These are phyloP conservation scores for Rhinopomastus cyanomelas DNA, from an alignment of 2,113 vertebrate genomes.

Conservation along the genomic window DNA sequence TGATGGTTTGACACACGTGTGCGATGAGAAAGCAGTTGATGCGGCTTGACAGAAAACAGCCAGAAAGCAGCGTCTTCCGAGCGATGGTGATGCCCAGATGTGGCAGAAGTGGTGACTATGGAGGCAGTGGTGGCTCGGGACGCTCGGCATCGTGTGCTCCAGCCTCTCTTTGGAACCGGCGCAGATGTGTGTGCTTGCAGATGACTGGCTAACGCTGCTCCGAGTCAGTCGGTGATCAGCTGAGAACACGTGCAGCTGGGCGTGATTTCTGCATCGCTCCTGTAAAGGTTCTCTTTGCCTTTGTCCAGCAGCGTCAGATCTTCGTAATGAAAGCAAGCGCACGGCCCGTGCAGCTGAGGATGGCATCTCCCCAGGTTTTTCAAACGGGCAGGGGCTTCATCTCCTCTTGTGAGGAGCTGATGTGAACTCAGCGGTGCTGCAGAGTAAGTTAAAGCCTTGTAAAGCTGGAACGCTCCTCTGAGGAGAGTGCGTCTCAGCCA, in stretches of 20 bases:
- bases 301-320: background rate
- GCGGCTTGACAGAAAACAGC: too few species aligned
- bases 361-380: background rate
- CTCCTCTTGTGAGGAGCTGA: background rate
- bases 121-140: background rate
- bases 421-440: background rate
- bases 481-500: background rate
- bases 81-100: too few species aligned
- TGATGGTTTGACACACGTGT: too few species aligned
- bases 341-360: background rate
- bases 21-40: too few species aligned
- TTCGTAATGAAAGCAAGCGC: background rate
- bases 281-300: conserved; percentile 2
- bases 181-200: conserved; percentile 11
- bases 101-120: conserved; percentile 2
- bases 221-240: conserved; percentile 18
- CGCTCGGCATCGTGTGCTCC: background rate
- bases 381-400: background rate
- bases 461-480: background rate
- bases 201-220: conserved; percentile 34
- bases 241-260: background rate
- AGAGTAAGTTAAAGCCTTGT: background rate
- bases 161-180: background rate
- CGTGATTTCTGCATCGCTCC: conserved; percentile 15
- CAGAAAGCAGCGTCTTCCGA: too few species aligned